phyloP scores from a whole-genome alignment of 2,113 vertebrate genomes.

The Asarcornis scutulata region DNA sequence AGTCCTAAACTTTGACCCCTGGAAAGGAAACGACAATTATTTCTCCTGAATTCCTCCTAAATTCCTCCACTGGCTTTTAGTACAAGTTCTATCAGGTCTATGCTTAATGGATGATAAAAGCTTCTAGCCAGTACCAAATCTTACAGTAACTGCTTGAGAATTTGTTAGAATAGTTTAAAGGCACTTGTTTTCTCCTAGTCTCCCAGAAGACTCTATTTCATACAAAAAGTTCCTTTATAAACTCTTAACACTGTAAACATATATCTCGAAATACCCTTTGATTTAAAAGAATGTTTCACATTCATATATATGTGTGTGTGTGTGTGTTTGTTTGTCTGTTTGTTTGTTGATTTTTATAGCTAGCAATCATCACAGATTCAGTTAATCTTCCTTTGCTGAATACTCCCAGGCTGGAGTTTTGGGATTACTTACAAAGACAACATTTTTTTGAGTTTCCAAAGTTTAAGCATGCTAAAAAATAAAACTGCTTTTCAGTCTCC shows the following conservation, averaged over 20 bases:
- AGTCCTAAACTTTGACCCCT: not conserved
- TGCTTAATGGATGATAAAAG: not conserved
- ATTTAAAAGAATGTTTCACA: not conserved
- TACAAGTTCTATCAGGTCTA: not conserved
- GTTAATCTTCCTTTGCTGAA: not conserved
- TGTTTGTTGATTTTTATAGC: not conserved
- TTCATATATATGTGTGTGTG: not conserved
- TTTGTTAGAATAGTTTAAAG: not conserved
- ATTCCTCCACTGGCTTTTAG: not conserved
- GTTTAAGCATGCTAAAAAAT: not conserved
- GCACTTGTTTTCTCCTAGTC: not conserved
- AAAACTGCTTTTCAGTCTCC: not conserved
- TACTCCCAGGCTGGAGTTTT: not conserved
- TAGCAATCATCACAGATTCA: not conserved
- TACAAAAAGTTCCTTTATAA: not conserved
- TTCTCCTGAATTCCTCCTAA: not conserved
- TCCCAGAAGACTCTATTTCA: not conserved
- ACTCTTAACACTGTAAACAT: not conserved
- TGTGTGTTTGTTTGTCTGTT: not conserved
- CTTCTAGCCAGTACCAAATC: not conserved
- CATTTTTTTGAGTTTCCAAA: not conserved
- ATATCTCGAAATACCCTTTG: not conserved
- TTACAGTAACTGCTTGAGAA: not conserved
- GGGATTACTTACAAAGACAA: not conserved
- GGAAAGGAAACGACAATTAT: not conserved